Percentiles rank a stretch among this genome's conserved stretches.
phyloP scores from a whole-genome alignment of 2,113 vertebrate species.

The Heloderma charlesbogerti region DNA sequence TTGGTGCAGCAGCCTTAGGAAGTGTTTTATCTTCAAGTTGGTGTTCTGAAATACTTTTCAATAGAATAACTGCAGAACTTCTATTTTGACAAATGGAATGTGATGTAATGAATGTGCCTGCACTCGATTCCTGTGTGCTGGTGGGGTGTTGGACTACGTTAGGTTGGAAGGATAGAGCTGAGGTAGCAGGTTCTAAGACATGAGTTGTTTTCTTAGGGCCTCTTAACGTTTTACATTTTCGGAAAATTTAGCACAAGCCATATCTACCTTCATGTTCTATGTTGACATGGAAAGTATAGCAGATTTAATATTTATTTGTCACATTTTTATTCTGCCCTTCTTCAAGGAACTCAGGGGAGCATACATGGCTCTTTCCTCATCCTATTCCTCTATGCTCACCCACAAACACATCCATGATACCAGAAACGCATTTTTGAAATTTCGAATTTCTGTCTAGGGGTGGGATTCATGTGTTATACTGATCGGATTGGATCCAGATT shows the following conservation, averaged over 20 bases:
- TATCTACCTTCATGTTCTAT: background rate
- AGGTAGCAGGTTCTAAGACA: background rate
- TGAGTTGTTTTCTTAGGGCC: background rate
- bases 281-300: background rate
- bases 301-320: background rate
- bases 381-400: background rate
- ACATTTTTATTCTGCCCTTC: background rate
- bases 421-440: background rate
- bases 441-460: background rate
- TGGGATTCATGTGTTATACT: background rate
- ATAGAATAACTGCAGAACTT: background rate
- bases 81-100: background rate
- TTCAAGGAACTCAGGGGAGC: background rate
- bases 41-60: background rate
- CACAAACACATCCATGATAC: background rate
- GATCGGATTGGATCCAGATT: background rate
- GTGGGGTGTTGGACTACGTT: background rate
- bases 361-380: background rate
- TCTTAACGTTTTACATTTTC: background rate
- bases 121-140: background rate
- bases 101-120: background rate
- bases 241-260: background rate
- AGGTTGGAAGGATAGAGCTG: background rate
- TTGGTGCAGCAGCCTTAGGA: background rate
- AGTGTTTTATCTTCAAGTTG: conserved; percentile 2